Percentiles rank a stretch among this genome's conserved stretches.
phyloP scores from a whole-genome alignment of 1,140 invertebrate genomes.

The Mactra quadrangularis region DNA sequence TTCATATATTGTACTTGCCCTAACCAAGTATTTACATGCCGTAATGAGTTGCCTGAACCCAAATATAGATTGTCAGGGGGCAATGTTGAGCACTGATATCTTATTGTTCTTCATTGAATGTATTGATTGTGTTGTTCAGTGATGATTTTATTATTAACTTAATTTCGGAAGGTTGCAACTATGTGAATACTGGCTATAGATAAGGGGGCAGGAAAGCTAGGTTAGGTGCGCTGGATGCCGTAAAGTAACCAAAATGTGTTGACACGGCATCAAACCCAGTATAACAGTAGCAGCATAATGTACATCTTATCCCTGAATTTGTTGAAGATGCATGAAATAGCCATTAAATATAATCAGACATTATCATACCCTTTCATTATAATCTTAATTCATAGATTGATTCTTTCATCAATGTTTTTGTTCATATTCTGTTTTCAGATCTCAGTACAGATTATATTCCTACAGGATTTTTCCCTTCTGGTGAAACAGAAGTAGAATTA shows the following conservation, averaged over 20 bases:
- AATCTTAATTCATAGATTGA: too few relatives aligned
- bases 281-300: too few relatives aligned
- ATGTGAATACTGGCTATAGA: neutral
- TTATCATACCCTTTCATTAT: too few relatives aligned
- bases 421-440: too few relatives aligned
- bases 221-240: too few relatives aligned
- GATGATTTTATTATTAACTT: neutral
- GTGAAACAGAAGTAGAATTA: constrained; percentile 46
- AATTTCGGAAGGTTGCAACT: neutral
- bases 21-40: neutral
- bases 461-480: constrained; percentile 49
- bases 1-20: neutral
- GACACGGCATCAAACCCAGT: too few relatives aligned
- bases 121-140: neutral
- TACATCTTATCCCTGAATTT: too few relatives aligned
- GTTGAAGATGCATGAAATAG: too few relatives aligned
- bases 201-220: too few relatives aligned
- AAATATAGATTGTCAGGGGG: neutral
- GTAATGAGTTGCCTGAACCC: neutral
- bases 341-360: too few relatives aligned
- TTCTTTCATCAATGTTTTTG: too few relatives aligned
- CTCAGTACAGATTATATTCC: constrained; percentile 41
- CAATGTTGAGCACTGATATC: neutral
- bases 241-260: too few relatives aligned
- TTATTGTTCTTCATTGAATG: neutral